These are phyloP conservation scores for Oasisia sp. DNA, from an alignment of 2,888 invertebrate genomes.

Conservation along the genomic window DNA sequence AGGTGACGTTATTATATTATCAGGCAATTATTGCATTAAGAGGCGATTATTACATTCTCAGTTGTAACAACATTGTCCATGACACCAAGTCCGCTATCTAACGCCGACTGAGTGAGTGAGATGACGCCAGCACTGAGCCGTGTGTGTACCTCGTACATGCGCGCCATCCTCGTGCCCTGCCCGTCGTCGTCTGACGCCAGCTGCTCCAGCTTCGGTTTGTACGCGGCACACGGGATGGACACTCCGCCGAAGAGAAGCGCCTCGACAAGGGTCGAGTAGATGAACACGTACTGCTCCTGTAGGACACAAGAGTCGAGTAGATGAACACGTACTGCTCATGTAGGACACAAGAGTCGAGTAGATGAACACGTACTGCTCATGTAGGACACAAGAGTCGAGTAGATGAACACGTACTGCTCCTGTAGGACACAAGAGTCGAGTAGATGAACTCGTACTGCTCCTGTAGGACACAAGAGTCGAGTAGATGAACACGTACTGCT, in stretches of 20 bases:
- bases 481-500: slow-evolving; percentile 46
- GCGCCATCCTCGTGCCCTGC: slow-evolving; percentile 39
- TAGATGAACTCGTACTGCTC: slow-evolving; percentile 47
- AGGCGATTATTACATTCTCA: no score
- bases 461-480: slow-evolving; percentile 38
- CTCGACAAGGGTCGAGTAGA: slow-evolving; percentile 44
- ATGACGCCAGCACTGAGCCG: neutral
- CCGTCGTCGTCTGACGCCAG: slow-evolving; percentile 43
- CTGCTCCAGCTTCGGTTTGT: slow-evolving; percentile 32
- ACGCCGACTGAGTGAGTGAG: neutral
- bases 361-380: slow-evolving; percentile 46
- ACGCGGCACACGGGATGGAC: slow-evolving; percentile 39
- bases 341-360: slow-evolving; percentile 40
- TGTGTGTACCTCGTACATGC: neutral
- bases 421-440: slow-evolving; percentile 37
- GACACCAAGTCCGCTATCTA: neutral
- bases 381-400: slow-evolving; percentile 39
- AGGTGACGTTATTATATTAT: no score
- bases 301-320: slow-evolving; percentile 39
- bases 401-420: slow-evolving; percentile 47
- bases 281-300: slow-evolving; percentile 45
- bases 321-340: slow-evolving; percentile 46
- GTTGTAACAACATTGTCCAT: neutral
- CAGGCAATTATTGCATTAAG: no score
- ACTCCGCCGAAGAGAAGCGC: slow-evolving; percentile 42